Conservation (phyloP, 2,797 vertebrate species). For the Avahi laniger region DNA sequence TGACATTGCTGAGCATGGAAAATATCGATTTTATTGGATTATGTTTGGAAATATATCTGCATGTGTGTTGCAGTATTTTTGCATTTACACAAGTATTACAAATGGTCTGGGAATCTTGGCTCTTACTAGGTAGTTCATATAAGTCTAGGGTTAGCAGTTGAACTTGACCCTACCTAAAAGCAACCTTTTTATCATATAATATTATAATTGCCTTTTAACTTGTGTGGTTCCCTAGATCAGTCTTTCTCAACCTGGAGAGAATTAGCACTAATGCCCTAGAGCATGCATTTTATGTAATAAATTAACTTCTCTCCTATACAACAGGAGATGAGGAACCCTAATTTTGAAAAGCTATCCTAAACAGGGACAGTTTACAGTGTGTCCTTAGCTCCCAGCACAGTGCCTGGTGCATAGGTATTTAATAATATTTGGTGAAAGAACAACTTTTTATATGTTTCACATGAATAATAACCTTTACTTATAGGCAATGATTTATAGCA, state of each 20-base stretch:
- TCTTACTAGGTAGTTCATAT: background rate
- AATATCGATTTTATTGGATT: conserved; percentile 41
- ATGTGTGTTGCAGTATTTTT: conserved; percentile 8
- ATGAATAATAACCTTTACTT: conserved; percentile 39
- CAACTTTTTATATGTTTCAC: conserved; percentile 44
- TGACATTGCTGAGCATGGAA: conserved; percentile 18
- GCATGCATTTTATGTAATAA: background rate
- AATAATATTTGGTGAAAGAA: conserved; percentile 36
- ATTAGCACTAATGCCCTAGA: background rate
- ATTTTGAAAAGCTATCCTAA: conserved; percentile 20
- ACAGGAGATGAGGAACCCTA: background rate
- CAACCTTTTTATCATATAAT: conserved; percentile 7
- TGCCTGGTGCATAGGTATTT: background rate
- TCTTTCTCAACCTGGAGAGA: background rate
- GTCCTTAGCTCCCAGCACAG: background rate
- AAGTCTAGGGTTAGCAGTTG: background rate
- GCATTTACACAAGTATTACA: background rate
- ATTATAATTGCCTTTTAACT: conserved; percentile 49
- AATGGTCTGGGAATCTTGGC: background rate
- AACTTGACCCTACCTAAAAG: conserved; percentile 45
- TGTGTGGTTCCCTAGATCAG: background rate
- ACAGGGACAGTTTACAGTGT: conserved; percentile 5
- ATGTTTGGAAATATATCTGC: conserved; percentile 15
- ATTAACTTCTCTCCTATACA: background rate
- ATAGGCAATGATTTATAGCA: background rate